Percentiles rank a stretch among this genome's conserved stretches.
Conservation (phyloP, 1,140 invertebrate genomes). For the Penaeus vannamei region DNA sequence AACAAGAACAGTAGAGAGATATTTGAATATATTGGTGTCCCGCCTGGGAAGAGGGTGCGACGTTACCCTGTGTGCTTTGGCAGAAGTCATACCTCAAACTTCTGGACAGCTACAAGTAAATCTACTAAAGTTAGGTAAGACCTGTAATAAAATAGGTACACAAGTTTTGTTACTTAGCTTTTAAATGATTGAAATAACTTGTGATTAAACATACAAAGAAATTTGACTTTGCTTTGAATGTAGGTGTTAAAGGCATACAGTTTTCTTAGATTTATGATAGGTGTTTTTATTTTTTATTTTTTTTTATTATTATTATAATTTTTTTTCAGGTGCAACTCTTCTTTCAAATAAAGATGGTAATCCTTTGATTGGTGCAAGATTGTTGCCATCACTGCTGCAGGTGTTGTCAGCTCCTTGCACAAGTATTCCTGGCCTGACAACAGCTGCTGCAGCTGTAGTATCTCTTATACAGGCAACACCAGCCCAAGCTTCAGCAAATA, state of each 20-base stretch:
- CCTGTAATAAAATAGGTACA: background rate
- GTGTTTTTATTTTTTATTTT: no score
- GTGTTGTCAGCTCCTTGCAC: slow-evolving; percentile 62
- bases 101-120: slow-evolving; percentile 47
- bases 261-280: no score
- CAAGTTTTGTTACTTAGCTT: no score
- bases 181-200: no score
- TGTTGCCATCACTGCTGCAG: slow-evolving; percentile 63
- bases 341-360: slow-evolving; percentile 61
- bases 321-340: slow-evolving; percentile 52
- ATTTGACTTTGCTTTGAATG: no score
- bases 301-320: background rate
- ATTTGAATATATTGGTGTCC: slow-evolving; percentile 41
- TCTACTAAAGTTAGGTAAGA: slow-evolving; percentile 56
- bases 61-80: slow-evolving; percentile 59
- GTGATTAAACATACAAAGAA: no score
- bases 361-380: slow-evolving; percentile 60
- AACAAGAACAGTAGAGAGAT: slow-evolving; percentile 54
- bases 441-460: slow-evolving; percentile 62
- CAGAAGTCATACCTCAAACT: slow-evolving; percentile 51
- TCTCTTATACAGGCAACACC: slow-evolving; percentile 63
- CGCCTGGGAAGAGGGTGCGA: slow-evolving; percentile 63
- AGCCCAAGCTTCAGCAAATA: slow-evolving; percentile 53
- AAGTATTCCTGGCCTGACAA: slow-evolving; percentile 54
- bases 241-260: no score